Evolutionary conservation across 2,888 invertebrate genomes (phyloP).

Genomic region (Thyatira batis): DNA sequence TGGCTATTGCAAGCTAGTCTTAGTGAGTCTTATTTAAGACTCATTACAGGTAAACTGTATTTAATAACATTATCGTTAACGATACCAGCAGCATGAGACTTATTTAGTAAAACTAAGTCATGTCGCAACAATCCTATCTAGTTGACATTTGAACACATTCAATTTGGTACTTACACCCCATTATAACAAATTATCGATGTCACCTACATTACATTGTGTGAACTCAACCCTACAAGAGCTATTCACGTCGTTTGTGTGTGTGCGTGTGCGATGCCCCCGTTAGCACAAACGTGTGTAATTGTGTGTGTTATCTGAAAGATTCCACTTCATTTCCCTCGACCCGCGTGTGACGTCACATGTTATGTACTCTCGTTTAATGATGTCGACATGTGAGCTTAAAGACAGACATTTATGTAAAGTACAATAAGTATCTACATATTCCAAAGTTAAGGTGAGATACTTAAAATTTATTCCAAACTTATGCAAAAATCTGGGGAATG

Average conservation of each 20-base stretch:
- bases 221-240: constrained; percentile 58
- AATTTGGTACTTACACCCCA: constrained; percentile 71
- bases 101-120: constrained; percentile 36
- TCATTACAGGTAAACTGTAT: too few species aligned
- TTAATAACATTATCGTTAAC: too few species aligned
- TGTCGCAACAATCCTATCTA: constrained; percentile 48
- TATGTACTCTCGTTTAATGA: constrained; percentile 43
- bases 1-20: too few species aligned
- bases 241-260: constrained; percentile 31
- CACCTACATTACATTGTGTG: constrained; percentile 73
- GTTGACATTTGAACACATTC: constrained; percentile 55
- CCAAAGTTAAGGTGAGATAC: too few species aligned
- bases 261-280: constrained; percentile 16
- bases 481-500: too few species aligned
- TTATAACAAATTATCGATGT: constrained; percentile 78
- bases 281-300: constrained; percentile 27
- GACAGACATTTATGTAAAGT: neutral
- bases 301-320: constrained; percentile 81
- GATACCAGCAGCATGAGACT: neutral
- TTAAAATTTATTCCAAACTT: too few species aligned
- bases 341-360: constrained; percentile 71
- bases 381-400: constrained; percentile 4
- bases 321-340: constrained; percentile 81
- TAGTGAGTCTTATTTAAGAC: too few species aligned
- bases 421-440: neutral